Evolutionary conservation across 64 coral and sea anemone genomes (phyloP).

Genomic region (Montipora foliosa): DNA sequence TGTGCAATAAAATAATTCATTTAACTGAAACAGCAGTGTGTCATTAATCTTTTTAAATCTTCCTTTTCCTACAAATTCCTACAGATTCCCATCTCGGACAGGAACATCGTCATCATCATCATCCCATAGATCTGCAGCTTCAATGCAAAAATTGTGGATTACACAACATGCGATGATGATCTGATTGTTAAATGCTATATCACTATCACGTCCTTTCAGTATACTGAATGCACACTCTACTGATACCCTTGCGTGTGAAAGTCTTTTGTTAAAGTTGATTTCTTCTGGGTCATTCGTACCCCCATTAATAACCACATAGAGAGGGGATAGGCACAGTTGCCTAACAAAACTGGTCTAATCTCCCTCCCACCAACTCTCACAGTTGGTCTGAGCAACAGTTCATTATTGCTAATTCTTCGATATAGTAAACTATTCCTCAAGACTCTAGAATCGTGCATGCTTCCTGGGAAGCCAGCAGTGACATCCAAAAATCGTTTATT

Average conservation of each 20-base stretch:
- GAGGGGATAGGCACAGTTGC: conserved; percentile 62
- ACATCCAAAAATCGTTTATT: conserved; percentile 32
- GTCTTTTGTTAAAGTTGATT: conserved; percentile 50
- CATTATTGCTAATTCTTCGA: conserved; percentile 27
- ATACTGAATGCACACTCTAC: conserved; percentile 73
- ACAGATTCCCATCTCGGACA: conserved; percentile 15
- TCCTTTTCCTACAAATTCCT: neutral
- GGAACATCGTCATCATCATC: conserved; percentile 15
- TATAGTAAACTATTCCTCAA: conserved; percentile 38
- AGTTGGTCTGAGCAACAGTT: conserved; percentile 32
- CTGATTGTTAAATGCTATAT: conserved; percentile 45
- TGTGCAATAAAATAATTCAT: neutral
- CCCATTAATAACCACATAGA: conserved; percentile 48
- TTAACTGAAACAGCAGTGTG: conserved; percentile 1
- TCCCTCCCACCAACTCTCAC: conserved; percentile 11
- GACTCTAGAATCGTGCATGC: conserved; percentile 45
- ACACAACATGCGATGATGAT: conserved; percentile 39
- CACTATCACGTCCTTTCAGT: conserved; percentile 59
- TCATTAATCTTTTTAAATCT: neutral
- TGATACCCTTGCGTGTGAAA: conserved; percentile 48
- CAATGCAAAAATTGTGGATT: conserved; percentile 68
- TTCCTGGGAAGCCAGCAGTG: conserved; percentile 36
- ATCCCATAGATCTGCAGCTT: conserved; percentile 52
- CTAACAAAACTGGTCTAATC: conserved; percentile 45
- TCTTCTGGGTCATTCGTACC: conserved; percentile 30